Percentiles rank a stretch among this genome's conserved stretches.
These are phyloP conservation scores for Cynodonichthys magdalenae DNA, from an alignment of 2,797 vertebrate species.

Conservation along the genomic window DNA sequence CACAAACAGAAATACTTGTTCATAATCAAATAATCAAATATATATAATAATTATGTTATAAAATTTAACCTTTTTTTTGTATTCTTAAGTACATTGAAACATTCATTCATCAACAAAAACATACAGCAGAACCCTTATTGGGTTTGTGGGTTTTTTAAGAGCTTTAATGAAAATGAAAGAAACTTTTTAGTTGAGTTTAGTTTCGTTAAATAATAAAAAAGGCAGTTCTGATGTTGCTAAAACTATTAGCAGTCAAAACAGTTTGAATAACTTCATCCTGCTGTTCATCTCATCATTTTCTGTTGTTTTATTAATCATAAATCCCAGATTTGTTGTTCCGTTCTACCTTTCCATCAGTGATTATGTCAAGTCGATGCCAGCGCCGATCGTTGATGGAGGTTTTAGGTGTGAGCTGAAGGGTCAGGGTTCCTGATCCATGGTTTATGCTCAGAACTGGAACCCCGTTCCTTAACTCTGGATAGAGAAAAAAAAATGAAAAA, in stretches of 20 bases:
- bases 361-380: conserved; percentile 89
- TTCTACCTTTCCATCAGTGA: conserved; percentile 86
- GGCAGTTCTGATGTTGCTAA: no score
- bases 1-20: background rate
- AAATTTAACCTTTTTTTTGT: no score
- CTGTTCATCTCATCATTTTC: background rate
- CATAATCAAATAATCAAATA: background rate
- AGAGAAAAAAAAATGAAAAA: background rate
- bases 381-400: conserved; percentile 83
- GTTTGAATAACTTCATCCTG: background rate
- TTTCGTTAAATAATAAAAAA: no score
- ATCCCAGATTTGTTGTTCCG: background rate
- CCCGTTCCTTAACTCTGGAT: conserved; percentile 85
- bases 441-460: conserved; percentile 83
- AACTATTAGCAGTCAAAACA: no score
- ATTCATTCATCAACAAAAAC: no score
- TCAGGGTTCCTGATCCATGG: conserved; percentile 86
- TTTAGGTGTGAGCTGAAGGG: conserved; percentile 79
- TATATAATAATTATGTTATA: no score
- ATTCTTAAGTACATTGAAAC: no score
- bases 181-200: no score
- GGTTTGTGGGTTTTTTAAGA: no score
- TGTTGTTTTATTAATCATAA: background rate
- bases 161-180: no score
- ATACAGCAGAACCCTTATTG: no score